Conservation (phyloP, 2,888 invertebrate genomes). For the Cotesia congregata region DNA sequence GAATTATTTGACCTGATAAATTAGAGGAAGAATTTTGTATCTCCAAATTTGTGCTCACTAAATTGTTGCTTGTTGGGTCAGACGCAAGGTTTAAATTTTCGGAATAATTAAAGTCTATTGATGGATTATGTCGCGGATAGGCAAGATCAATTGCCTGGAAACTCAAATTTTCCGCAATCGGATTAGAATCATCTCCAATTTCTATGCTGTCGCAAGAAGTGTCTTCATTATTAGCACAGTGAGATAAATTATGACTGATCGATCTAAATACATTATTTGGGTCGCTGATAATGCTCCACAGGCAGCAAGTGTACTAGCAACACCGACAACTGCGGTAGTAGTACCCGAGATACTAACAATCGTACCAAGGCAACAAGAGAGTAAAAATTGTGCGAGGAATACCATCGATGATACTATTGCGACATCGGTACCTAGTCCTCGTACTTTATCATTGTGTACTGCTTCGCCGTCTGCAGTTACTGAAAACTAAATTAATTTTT, state of each 20-base stretch:
- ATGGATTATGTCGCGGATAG: slow-evolving; percentile 47
- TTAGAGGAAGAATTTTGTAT: slow-evolving; percentile 44
- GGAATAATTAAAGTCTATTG: slow-evolving; percentile 53
- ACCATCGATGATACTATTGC: slow-evolving; percentile 96
- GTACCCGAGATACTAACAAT: slow-evolving; percentile 86
- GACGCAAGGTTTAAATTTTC: slow-evolving; percentile 43
- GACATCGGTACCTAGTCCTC: slow-evolving; percentile 95
- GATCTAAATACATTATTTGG: slow-evolving; percentile 89
- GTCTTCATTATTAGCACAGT: slow-evolving; percentile 57
- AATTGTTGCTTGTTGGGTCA: slow-evolving; percentile 30
- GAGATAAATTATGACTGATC: slow-evolving; percentile 61
- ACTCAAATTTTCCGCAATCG: slow-evolving; percentile 54
- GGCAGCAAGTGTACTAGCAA: slow-evolving; percentile 87
- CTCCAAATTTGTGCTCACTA: slow-evolving; percentile 36
- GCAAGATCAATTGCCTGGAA: slow-evolving; percentile 53
- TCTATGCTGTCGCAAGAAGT: slow-evolving; percentile 60
- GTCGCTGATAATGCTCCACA: slow-evolving; percentile 89
- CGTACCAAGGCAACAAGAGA: slow-evolving; percentile 89
- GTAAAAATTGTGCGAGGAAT: slow-evolving; percentile 92
- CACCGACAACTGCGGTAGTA: slow-evolving; percentile 89
- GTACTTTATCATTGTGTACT: slow-evolving; percentile 75
- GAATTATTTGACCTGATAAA: slow-evolving; percentile 42
- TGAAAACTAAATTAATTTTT: slow-evolving; percentile 74
- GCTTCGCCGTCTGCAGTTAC: slow-evolving; percentile 73
- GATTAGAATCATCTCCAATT: slow-evolving; percentile 58